Base-by-base conservation (phyloP, 2,888 invertebrate genomes). In the Orgyia antiqua region DNA sequence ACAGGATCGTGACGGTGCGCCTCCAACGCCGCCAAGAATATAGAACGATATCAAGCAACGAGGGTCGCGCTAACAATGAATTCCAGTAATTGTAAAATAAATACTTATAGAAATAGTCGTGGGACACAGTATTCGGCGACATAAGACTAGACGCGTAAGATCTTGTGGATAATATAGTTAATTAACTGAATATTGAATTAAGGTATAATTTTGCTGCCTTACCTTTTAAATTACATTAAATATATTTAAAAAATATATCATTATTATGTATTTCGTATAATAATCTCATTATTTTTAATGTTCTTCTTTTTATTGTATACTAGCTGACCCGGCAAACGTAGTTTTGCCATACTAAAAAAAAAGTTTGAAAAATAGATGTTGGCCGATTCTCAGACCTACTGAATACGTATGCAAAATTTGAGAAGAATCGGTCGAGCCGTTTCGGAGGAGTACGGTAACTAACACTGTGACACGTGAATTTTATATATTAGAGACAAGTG, bases 1-100 rank as follows among this genome's bases (percentile, higher is more conserved):
- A 2, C 64, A 86, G 86, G 86, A 84, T 39, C 78, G 70, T 36
- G 86, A 84, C 38, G 84, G 82, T 19, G 80, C 84, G 13, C 86
- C 86, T 2, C 86, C 86, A 1, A 78, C 82, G 17, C 84, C 86
- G 3, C 86, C 86, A 35, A 72, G 83, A 67, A 76, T 67, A 62
- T 84, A 84, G 36, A 12, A 31, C 13, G 15, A 6, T 15, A 4
- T 15, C 4, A 15, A 15, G 15, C 15, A 15, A 15, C 32, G 44
- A 43, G 43, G 59, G 45, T 54, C 54, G 48, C 42, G 47, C 48
- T 47, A 50, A 59, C 51, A 56, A 53, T 58, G 51, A 58, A 68
- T 69, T 70, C 65, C 68, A 67, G 55, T 62, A 53, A 65, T 48
- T 67, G 68, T 70, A 70, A 63, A 59, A 68, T 65, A 58, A 47